These are phyloP conservation scores for Gnatocerus cornutus DNA, from an alignment of 2,888 invertebrate genomes.

Conservation along the genomic window DNA sequence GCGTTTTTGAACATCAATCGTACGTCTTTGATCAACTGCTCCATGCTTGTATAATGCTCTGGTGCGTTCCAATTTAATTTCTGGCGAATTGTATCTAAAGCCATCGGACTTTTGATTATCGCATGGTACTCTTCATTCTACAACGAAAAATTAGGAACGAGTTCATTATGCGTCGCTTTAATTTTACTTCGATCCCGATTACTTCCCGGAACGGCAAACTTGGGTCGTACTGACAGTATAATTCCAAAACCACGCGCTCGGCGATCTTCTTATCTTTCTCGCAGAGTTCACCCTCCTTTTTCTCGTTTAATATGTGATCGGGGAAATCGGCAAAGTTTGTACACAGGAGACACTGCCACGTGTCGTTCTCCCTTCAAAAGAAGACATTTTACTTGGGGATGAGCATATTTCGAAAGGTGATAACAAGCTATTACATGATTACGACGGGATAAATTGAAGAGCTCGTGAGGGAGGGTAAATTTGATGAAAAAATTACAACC, in stretches of 20 bases:
- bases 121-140: slow-evolving; percentile 81
- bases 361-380: slow-evolving; percentile 77
- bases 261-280: slow-evolving; percentile 80
- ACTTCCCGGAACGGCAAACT: slow-evolving; percentile 92
- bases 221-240: slow-evolving; percentile 93
- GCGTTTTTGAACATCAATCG: slow-evolving; percentile 92
- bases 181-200: slow-evolving; percentile 81
- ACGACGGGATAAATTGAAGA: too few relatives aligned
- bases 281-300: slow-evolving; percentile 73
- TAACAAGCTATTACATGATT: too few relatives aligned
- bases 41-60: slow-evolving; percentile 83
- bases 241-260: slow-evolving; percentile 89
- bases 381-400: neutral
- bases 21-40: slow-evolving; percentile 86
- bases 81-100: slow-evolving; percentile 87
- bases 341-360: slow-evolving; percentile 94
- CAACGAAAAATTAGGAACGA: slow-evolving; percentile 51
- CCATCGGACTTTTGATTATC: slow-evolving; percentile 86
- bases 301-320: slow-evolving; percentile 71
- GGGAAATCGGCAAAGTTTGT: slow-evolving; percentile 83
- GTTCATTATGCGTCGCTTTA: neutral
- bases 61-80: slow-evolving; percentile 83
- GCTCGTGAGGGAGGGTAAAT: too few relatives aligned
- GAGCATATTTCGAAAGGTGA: too few relatives aligned
- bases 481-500: too few relatives aligned